Conservation (phyloP, 2,113 vertebrate species). For the Podarcis raffonei region DNA sequence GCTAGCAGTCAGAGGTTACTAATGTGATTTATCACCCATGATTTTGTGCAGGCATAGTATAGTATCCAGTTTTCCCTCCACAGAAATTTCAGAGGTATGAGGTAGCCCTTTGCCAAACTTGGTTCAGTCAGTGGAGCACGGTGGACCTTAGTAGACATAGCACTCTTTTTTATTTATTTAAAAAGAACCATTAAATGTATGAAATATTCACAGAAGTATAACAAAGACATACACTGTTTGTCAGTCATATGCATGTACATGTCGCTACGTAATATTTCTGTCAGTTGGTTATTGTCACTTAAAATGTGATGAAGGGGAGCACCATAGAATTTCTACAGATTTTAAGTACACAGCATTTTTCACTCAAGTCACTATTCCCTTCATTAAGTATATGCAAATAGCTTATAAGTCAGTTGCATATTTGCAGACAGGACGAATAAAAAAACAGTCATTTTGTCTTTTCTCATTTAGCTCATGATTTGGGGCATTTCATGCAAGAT, state of each 20-base stretch:
- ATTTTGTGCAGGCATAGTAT: neutral
- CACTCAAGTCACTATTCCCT: neutral
- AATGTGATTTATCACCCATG: neutral
- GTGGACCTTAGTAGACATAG: too few species aligned
- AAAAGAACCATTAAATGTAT: conserved; percentile 1
- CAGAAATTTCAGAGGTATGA: neutral
- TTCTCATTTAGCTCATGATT: neutral
- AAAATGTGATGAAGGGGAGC: conserved; percentile 26
- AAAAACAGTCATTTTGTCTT: neutral
- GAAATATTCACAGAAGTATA: neutral
- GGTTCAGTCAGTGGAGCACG: neutral
- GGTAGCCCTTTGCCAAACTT: neutral
- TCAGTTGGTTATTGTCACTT: conserved; percentile 41
- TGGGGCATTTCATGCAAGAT: neutral
- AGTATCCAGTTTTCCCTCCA: neutral
- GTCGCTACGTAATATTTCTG: conserved; percentile 28
- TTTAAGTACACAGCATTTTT: conserved; percentile 17
- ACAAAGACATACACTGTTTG: conserved; percentile 11
- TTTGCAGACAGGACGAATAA: neutral
- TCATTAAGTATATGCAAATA: neutral
- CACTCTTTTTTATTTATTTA: neutral
- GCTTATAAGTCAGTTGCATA: neutral
- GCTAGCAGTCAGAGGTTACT: neutral
- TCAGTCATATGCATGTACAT: conserved; percentile 14
- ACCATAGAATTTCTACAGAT: neutral